Conservation (phyloP, 2,888 invertebrate genomes). For the Nesidiocoris tenuis region DNA sequence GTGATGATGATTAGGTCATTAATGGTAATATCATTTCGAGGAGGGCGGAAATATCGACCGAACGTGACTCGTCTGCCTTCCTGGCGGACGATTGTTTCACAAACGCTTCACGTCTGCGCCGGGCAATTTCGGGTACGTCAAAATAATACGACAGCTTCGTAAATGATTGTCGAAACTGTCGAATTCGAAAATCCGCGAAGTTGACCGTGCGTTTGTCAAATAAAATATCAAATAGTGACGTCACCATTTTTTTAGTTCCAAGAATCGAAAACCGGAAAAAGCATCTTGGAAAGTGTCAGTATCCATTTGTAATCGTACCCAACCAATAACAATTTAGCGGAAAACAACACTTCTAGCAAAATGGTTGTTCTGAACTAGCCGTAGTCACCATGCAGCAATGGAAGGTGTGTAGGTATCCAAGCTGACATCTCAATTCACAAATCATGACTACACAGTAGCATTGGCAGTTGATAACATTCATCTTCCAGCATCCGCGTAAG, state of each 20-base stretch:
- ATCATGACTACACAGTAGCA: neutral
- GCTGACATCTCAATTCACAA: neutral
- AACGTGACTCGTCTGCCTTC: constrained; percentile 18
- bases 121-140: neutral
- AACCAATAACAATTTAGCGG: too few species aligned
- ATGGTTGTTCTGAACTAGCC: neutral
- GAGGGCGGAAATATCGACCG: constrained; percentile 10
- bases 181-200: too few species aligned
- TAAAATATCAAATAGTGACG: too few species aligned
- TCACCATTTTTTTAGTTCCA: neutral
- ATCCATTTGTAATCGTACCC: too few species aligned
- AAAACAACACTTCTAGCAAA: neutral
- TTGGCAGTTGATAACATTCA: neutral
- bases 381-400: neutral
- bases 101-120: neutral
- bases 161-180: too few species aligned
- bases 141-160: too few species aligned
- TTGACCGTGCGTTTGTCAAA: too few species aligned
- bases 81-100: constrained; percentile 11
- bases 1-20: constrained; percentile 27
- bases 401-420: too few species aligned
- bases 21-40: constrained; percentile 22
- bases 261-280: too few species aligned
- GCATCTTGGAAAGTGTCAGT: too few species aligned
- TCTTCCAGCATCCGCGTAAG: neutral